These are phyloP conservation scores for Epinotia brunnichana DNA, from an alignment of 2,888 invertebrate genomes.

Conservation along the genomic window DNA sequence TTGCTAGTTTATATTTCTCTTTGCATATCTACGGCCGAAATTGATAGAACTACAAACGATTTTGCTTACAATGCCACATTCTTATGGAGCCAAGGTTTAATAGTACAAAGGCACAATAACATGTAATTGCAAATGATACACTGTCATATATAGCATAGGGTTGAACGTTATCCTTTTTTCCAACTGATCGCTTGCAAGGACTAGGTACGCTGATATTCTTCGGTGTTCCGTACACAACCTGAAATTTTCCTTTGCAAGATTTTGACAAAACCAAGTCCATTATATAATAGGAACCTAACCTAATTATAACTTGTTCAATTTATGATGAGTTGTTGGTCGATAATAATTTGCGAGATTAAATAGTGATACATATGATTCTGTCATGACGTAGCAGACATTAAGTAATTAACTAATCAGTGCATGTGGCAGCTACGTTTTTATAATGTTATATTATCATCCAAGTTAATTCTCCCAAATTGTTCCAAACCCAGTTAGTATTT, in stretches of 20 bases:
- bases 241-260: neutral
- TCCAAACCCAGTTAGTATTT: too few species aligned
- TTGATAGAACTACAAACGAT: slow-evolving; percentile 75
- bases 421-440: too few species aligned
- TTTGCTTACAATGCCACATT: slow-evolving; percentile 80
- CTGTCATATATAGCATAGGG: slow-evolving; percentile 63
- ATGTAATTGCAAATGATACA: slow-evolving; percentile 84
- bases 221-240: neutral
- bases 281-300: too few species aligned
- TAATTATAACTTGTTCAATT: too few species aligned
- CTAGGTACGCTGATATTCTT: neutral
- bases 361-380: too few species aligned
- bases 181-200: neutral
- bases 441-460: too few species aligned
- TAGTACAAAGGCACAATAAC: slow-evolving; percentile 81
- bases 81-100: slow-evolving; percentile 72
- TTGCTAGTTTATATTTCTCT: neutral
- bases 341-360: too few species aligned
- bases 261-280: too few species aligned
- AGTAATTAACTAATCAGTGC: too few species aligned
- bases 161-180: neutral
- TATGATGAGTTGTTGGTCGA: too few species aligned
- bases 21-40: slow-evolving; percentile 51
- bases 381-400: too few species aligned
- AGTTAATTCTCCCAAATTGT: too few species aligned